Evolutionary conservation across 1,140 invertebrate genomes (phyloP).

Genomic region (Calycopis cecrops): DNA sequence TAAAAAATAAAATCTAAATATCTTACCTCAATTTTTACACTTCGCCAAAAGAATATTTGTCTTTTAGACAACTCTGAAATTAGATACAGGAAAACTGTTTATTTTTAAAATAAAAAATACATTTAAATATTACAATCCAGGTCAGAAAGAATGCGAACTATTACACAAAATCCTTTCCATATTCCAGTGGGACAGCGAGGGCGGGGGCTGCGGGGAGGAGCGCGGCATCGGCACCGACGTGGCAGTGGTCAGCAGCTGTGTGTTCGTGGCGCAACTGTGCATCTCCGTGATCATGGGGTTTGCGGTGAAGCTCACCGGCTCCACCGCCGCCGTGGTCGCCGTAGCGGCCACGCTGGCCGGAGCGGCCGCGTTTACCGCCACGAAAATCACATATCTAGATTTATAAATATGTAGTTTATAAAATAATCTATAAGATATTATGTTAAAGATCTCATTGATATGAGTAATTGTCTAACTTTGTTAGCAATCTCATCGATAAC

Average conservation of each 20-base stretch:
- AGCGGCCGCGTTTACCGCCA: conserved; percentile 88
- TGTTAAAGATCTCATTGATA: no score
- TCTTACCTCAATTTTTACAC: no score
- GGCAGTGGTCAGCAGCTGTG: conserved; percentile 95
- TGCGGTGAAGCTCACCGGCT: conserved; percentile 86
- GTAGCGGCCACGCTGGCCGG: conserved; percentile 89
- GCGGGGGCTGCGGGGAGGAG: conserved; percentile 70
- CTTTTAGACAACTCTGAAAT: no score
- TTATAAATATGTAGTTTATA: conserved; percentile 63
- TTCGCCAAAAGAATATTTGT: no score
- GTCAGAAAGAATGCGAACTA: no score
- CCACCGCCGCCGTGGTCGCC: conserved; percentile 91
- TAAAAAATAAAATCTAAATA: no score
- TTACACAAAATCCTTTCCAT: no score
- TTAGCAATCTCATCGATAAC: no score
- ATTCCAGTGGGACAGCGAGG: conserved; percentile 79
- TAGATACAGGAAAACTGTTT: no score
- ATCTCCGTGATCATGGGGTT: conserved; percentile 91
- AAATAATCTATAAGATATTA: neutral
- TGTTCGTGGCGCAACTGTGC: conserved; percentile 95
- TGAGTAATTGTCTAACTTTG: no score
- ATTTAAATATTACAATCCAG: no score
- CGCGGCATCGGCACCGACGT: conserved; percentile 95
- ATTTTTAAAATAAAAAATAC: no score
- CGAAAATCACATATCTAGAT: conserved; percentile 92